Conservation (phyloP, 2,113 vertebrate species). For the Condylura cristata region DNA sequence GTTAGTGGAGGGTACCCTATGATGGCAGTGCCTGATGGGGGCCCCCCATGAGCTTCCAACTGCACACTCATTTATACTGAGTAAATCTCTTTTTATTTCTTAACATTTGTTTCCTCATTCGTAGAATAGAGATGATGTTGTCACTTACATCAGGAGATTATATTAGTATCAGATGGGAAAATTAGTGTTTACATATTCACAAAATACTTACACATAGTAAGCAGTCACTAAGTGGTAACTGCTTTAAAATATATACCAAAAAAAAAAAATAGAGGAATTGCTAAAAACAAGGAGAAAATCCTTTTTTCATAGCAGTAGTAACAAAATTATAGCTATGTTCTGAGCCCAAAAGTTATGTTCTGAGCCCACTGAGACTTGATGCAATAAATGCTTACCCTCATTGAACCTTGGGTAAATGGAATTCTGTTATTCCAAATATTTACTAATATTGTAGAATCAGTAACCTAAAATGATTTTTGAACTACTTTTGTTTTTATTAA, state of each 20-base stretch:
- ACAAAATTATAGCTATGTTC: neutral
- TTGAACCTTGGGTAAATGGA: neutral
- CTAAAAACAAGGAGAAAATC: neutral
- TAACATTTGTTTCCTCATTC: neutral
- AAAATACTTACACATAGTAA: neutral
- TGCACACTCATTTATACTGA: neutral
- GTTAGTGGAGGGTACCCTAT: no score
- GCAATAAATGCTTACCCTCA: neutral
- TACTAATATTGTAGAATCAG: neutral
- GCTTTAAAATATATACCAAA: neutral
- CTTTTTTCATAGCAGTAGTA: neutral
- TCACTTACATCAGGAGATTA: neutral
- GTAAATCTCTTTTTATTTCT: neutral
- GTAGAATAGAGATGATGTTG: neutral
- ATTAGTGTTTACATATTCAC: neutral
- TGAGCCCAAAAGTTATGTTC: neutral
- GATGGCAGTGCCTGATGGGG: no score
- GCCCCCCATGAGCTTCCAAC: neutral
- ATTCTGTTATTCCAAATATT: neutral
- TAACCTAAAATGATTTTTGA: slow-evolving; percentile 39
- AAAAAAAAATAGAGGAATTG: neutral
- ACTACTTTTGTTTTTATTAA: neutral
- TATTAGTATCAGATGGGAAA: neutral
- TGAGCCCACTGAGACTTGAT: neutral
- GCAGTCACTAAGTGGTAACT: neutral